Evolutionary conservation across 2,888 invertebrate genomes (phyloP).

Genomic region (Eupithecia insigniata): DNA sequence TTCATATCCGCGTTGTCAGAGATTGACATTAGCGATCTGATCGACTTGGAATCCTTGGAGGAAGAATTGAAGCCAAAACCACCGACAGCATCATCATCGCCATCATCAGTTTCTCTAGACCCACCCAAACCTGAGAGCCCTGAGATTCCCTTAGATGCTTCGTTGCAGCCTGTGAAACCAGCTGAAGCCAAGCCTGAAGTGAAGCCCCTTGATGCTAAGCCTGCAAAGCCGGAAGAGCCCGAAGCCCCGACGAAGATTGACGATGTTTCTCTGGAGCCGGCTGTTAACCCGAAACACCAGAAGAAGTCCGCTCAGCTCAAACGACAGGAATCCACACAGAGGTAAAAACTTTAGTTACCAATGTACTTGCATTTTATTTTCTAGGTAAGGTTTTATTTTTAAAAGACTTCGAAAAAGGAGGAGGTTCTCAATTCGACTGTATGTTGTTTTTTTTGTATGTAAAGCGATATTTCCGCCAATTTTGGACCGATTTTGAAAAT

Average conservation of each 20-base stretch:
- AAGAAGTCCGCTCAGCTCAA: constrained; percentile 62
- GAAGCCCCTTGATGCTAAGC: constrained; percentile 38
- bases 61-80: constrained; percentile 53
- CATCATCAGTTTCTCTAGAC: constrained; percentile 34
- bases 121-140: constrained; percentile 40
- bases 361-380: neutral
- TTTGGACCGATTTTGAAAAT: no score
- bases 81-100: constrained; percentile 38
- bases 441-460: no score
- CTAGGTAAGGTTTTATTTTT: neutral
- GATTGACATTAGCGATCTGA: constrained; percentile 69
- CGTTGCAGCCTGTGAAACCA: constrained; percentile 37
- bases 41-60: constrained; percentile 66
- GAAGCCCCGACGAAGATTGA: constrained; percentile 37
- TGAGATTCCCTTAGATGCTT: neutral
- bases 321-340: constrained; percentile 74
- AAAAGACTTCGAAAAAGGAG: no score
- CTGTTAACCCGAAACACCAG: constrained; percentile 54
- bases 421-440: no score
- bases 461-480: no score
- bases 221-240: constrained; percentile 31
- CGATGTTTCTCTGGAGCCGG: constrained; percentile 39
- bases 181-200: constrained; percentile 41
- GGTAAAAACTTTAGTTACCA: constrained; percentile 52
- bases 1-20: constrained; percentile 83